These are phyloP conservation scores for Otolemur crassicaudatus DNA, from an alignment of 2,797 vertebrate genomes.

Conservation along the genomic window DNA sequence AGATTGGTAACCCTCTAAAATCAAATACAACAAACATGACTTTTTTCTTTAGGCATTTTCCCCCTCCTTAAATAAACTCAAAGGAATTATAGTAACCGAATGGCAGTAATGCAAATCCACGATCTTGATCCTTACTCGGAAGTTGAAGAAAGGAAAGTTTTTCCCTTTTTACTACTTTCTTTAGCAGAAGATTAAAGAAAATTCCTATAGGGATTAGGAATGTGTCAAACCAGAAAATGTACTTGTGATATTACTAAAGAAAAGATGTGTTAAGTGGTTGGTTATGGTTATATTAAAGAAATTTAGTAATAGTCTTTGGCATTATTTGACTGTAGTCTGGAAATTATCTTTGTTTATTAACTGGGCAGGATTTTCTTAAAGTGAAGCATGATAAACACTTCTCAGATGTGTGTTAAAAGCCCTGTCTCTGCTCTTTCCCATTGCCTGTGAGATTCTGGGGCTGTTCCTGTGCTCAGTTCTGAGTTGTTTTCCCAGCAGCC, in stretches of 20 bases:
- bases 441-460: not conserved
- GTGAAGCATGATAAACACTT: not conserved
- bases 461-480: slow-evolving; percentile 37
- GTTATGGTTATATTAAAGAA: not conserved
- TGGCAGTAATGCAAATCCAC: not conserved
- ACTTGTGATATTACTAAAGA: not conserved
- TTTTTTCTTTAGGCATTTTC: not conserved
- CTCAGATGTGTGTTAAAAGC: not conserved
- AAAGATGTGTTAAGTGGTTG: not conserved
- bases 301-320: not conserved
- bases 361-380: not conserved
- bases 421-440: not conserved
- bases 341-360: not conserved
- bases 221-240: not conserved
- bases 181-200: slow-evolving; percentile 27
- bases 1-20: slow-evolving; percentile 42
- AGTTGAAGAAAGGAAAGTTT: slow-evolving; percentile 3
- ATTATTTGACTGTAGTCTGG: not conserved
- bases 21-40: not conserved
- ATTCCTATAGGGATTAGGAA: not conserved
- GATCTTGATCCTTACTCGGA: slow-evolving; percentile 42
- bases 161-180: not conserved
- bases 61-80: not conserved
- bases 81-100: not conserved
- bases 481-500: slow-evolving; percentile 79